Conservation (phyloP, 2,797 vertebrate genomes). For the Thamnophis elegans region DNA sequence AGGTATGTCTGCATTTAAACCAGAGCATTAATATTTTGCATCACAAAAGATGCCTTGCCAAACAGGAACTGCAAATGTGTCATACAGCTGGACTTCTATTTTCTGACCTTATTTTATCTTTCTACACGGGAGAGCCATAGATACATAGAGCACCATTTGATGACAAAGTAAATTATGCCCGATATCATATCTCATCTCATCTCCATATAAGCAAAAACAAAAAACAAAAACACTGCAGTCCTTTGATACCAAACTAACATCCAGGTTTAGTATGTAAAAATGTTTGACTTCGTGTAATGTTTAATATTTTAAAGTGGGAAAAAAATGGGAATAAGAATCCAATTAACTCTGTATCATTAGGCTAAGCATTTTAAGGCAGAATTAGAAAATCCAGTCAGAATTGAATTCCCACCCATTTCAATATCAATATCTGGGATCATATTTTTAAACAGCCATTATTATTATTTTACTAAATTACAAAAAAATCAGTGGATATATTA, state of each 20-base stretch:
- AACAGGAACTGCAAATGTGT: constrained; percentile 13
- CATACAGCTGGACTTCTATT: neutral
- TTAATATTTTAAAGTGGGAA: neutral
- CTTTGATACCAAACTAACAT: neutral
- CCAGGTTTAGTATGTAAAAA: neutral
- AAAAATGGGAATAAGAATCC: neutral
- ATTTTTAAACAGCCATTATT: neutral
- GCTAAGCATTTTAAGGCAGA: neutral
- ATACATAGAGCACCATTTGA: constrained; percentile 25
- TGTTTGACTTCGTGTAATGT: neutral
- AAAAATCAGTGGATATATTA: neutral
- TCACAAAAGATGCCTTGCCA: constrained; percentile 22
- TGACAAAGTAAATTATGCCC: neutral
- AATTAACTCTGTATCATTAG: neutral
- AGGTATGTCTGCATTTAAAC: neutral
- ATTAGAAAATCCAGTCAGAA: neutral
- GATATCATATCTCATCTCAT: neutral
- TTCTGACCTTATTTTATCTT: neutral
- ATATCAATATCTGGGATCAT: neutral
- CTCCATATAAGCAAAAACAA: constrained; percentile 3
- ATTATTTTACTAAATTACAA: neutral
- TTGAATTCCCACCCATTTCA: neutral
- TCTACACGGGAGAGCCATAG: neutral
- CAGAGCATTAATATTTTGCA: constrained; percentile 8
- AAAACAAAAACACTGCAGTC: constrained; percentile 6